Evolutionary conservation across 1,140 invertebrate species (phyloP).

Genomic region (Gonioctena quinquepunctata): DNA sequence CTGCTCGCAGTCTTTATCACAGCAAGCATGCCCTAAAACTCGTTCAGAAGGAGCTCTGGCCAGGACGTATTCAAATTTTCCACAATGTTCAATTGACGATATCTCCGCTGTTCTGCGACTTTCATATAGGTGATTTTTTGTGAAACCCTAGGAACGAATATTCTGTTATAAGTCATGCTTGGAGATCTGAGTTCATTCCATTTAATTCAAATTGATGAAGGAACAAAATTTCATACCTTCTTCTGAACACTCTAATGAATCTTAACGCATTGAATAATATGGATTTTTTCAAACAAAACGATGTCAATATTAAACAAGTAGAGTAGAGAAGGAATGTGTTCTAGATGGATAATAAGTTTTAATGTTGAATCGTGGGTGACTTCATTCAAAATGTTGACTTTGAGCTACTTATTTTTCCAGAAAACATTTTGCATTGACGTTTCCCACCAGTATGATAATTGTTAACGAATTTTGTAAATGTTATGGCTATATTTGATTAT

Average conservation of each 20-base stretch:
- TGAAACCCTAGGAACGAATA: too few relatives aligned
- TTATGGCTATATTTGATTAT: slow-evolving; percentile 1
- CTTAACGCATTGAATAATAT: slow-evolving; percentile 8
- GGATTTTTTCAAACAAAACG: slow-evolving; percentile 21
- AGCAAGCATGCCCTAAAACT: too few relatives aligned
- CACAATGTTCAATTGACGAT: too few relatives aligned
- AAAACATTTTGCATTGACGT: background rate
- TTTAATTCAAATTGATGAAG: background rate
- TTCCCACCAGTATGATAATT: background rate
- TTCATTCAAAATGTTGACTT: background rate
- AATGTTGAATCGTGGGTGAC: background rate
- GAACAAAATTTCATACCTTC: background rate
- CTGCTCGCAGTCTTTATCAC: too few relatives aligned
- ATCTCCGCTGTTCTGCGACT: too few relatives aligned
- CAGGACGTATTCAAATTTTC: too few relatives aligned
- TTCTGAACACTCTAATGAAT: background rate
- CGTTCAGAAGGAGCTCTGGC: too few relatives aligned
- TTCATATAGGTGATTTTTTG: too few relatives aligned
- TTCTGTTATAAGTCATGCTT: too few relatives aligned
- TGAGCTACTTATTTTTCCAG: background rate
- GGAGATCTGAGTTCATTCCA: too few relatives aligned
- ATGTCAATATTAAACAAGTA: slow-evolving; percentile 41
- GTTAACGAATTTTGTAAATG: slow-evolving; percentile 22
- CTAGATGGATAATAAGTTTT: background rate
- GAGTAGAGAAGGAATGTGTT: slow-evolving; percentile 17